A percentile compares a stretch with the other conserved stretches of the same genome.
phyloP scores from a whole-genome alignment of 92 coral and sea anemone genomes.

The Actinernus sp. region DNA sequence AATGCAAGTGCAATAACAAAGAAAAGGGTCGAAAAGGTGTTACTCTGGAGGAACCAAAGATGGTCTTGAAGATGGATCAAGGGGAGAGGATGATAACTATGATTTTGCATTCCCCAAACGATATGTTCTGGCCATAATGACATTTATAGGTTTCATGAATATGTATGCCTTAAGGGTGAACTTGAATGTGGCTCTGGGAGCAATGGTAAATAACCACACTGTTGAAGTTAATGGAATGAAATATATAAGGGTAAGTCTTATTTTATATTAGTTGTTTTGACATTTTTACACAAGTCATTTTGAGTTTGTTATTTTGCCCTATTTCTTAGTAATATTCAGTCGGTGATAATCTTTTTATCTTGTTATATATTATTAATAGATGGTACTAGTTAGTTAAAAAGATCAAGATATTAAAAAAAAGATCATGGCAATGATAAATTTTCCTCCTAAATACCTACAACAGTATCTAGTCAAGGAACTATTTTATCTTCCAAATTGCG shows the following conservation, averaged over 20 bases:
- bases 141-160: slow-evolving; percentile 83
- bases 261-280: no score
- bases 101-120: slow-evolving; percentile 82
- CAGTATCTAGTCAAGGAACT: no score
- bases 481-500: no score
- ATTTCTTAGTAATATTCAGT: no score
- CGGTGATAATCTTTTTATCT: no score
- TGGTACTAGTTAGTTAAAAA: no score
- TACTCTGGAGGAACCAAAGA: slow-evolving; percentile 8
- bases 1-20: slow-evolving; percentile 51
- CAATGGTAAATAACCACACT: slow-evolving; percentile 93
- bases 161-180: slow-evolving; percentile 87
- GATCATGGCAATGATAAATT: no score
- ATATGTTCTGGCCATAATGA: slow-evolving; percentile 81
- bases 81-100: not conserved
- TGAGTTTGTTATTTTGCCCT: no score
- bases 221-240: slow-evolving; percentile 65
- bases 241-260: slow-evolving; percentile 68
- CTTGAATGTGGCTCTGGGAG: slow-evolving; percentile 86
- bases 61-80: slow-evolving; percentile 1
- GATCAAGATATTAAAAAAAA: no score
- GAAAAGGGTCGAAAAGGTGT: not conserved
- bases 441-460: no score
- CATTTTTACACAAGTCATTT: no score
- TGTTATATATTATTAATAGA: no score